phyloP scores from a whole-genome alignment of 2,888 invertebrate genomes.

The Unio pictorum region DNA sequence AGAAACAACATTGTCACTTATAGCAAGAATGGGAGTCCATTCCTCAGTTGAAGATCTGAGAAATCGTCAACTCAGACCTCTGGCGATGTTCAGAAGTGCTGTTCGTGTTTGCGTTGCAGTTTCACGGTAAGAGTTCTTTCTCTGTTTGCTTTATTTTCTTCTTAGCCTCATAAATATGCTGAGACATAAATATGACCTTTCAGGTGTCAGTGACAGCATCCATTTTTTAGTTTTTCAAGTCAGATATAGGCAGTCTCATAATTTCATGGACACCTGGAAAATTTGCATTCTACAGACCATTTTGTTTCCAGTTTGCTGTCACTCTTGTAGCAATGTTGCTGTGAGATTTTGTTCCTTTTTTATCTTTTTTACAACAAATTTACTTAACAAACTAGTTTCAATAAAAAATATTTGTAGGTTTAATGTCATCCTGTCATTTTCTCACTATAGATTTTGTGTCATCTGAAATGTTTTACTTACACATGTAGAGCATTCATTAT shows the following conservation, averaged over 20 bases:
- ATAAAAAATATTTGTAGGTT: no score
- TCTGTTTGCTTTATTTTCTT: not conserved
- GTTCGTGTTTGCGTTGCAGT: conserved; percentile 61
- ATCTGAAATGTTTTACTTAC: no score
- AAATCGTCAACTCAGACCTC: conserved; percentile 28
- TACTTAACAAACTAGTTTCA: no score
- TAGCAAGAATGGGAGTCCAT: conserved; percentile 70
- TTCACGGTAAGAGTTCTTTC: conserved; percentile 37
- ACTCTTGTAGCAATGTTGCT: no score
- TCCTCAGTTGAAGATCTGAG: not conserved
- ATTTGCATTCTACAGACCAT: no score
- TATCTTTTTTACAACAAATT: no score
- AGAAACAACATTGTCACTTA: conserved; percentile 73
- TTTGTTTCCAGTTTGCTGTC: not conserved
- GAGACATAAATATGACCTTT: not conserved
- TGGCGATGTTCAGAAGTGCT: conserved; percentile 57
- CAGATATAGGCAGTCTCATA: not conserved
- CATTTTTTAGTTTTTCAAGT: not conserved
- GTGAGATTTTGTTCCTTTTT: no score
- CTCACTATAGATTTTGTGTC: no score
- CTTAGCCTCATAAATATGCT: not conserved
- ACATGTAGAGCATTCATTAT: no score
- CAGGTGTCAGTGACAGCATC: not conserved
- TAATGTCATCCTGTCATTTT: no score
- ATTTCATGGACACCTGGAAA: not conserved